Evolutionary conservation across 2,888 invertebrate species (phyloP).

Genomic region (Pyrrhopygopsis socrates): DNA sequence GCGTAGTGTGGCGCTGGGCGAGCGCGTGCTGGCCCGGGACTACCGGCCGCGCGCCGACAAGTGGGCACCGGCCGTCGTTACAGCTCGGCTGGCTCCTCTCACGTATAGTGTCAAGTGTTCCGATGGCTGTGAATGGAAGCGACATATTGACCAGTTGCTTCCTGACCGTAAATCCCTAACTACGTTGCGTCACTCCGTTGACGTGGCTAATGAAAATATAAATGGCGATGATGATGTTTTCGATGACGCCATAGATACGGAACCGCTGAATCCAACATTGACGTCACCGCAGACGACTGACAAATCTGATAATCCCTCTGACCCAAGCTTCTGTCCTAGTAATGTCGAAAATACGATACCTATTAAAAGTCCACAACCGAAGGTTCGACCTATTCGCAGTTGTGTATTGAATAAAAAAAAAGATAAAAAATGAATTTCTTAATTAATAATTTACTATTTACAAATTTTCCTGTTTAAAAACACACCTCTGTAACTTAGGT

Average conservation of each 20-base stretch:
- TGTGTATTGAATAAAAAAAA: neutral
- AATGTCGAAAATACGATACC: neutral
- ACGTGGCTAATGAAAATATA: neutral
- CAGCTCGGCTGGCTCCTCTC: conserved; percentile 3
- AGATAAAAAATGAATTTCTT: neutral
- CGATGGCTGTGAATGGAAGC: too few relatives aligned
- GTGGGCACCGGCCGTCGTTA: conserved; percentile 9
- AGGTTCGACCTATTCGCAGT: too few relatives aligned
- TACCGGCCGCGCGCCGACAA: conserved; percentile 1
- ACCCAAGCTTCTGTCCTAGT: too few relatives aligned
- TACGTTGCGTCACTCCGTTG: too few relatives aligned
- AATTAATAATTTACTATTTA: neutral
- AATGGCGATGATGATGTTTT: too few relatives aligned
- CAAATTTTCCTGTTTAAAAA: neutral
- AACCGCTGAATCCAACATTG: neutral
- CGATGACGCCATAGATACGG: neutral
- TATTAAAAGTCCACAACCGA: neutral
- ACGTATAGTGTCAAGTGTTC: neutral
- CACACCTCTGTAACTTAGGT: too few relatives aligned
- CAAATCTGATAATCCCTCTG: too few relatives aligned
- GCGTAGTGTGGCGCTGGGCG: neutral
- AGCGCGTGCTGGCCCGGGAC: conserved; percentile 9
- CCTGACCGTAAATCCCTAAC: too few relatives aligned
- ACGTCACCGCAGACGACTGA: neutral
- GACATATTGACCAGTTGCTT: too few relatives aligned